These are phyloP conservation scores for Charaxes varanes DNA, from an alignment of 1,140 invertebrate genomes.

Conservation along the genomic window DNA sequence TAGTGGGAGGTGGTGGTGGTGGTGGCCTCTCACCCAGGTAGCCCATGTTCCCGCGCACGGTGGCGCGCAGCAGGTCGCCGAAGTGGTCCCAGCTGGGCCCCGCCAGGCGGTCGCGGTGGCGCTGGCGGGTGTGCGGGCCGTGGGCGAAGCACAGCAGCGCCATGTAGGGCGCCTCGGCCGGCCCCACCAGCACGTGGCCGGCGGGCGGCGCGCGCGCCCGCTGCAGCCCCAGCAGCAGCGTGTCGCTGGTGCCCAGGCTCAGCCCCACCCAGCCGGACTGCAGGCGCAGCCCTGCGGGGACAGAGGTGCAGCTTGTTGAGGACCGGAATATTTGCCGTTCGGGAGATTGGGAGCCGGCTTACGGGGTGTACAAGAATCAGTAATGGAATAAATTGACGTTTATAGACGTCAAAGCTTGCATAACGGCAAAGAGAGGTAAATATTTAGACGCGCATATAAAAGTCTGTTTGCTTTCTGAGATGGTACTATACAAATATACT, in stretches of 20 bases:
- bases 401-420: too few species aligned
- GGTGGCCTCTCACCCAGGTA: conserved; percentile 86
- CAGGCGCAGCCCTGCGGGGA: conserved; percentile 90
- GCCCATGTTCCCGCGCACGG: conserved; percentile 93
- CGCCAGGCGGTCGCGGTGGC: conserved; percentile 84
- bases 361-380: too few species aligned
- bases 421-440: too few species aligned
- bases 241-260: conserved; percentile 95
- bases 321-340: too few species aligned
- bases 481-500: too few species aligned
- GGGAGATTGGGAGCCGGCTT: too few species aligned
- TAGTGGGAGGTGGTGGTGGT: too few species aligned
- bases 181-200: conserved; percentile 92
- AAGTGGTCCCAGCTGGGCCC: conserved; percentile 91
- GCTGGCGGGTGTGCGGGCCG: conserved; percentile 92
- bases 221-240: conserved; percentile 87
- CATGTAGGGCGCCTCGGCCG: conserved; percentile 88
- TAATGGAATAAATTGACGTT: too few species aligned
- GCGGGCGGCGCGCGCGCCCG: conserved; percentile 79
- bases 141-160: conserved; percentile 96
- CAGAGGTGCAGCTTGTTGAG: too few species aligned
- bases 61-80: conserved; percentile 86
- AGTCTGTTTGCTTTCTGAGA: too few species aligned
- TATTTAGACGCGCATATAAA: too few species aligned
- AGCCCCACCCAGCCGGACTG: conserved; percentile 88